Conservation (phyloP, 2,888 invertebrate species). For the Tupiocoris notatus region DNA sequence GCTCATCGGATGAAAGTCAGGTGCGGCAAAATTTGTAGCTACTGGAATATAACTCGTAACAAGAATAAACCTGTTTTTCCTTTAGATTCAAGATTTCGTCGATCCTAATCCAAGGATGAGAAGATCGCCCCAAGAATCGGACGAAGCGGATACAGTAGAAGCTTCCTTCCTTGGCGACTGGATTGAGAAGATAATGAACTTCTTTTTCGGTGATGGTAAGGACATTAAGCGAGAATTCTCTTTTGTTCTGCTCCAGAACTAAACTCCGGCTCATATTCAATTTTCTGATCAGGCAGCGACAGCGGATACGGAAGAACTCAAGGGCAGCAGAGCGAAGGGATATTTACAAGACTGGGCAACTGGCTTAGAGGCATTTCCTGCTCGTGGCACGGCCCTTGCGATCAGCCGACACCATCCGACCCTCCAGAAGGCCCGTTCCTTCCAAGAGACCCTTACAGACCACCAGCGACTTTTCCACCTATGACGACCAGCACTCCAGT, state of each 20-base stretch:
- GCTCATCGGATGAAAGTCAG: too few relatives aligned
- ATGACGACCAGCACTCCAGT: background rate
- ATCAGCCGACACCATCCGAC: conserved; percentile 9
- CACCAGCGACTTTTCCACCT: background rate
- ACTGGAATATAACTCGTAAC: too few relatives aligned
- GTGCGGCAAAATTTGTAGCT: too few relatives aligned
- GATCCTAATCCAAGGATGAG: too few relatives aligned
- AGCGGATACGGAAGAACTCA: background rate
- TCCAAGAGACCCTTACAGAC: background rate
- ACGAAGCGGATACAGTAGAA: background rate
- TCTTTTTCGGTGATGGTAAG: conserved; percentile 41
- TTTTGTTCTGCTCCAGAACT: background rate
- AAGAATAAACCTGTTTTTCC: too few relatives aligned
- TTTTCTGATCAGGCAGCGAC: background rate
- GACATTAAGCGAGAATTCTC: background rate
- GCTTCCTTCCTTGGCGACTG: conserved; percentile 3
- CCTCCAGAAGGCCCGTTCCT: conserved; percentile 20
- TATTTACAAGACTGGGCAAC: conserved; percentile 36
- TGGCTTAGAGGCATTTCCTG: conserved; percentile 43
- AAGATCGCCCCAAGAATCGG: conserved; percentile 22
- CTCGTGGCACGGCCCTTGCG: conserved; percentile 35
- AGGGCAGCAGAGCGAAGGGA: conserved; percentile 15
- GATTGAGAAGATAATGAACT: conserved; percentile 25
- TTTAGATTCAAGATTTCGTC: too few relatives aligned
- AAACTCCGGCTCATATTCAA: too few relatives aligned